Conservation (phyloP, 2,113 vertebrate species). For the Tachycineta bicolor region DNA sequence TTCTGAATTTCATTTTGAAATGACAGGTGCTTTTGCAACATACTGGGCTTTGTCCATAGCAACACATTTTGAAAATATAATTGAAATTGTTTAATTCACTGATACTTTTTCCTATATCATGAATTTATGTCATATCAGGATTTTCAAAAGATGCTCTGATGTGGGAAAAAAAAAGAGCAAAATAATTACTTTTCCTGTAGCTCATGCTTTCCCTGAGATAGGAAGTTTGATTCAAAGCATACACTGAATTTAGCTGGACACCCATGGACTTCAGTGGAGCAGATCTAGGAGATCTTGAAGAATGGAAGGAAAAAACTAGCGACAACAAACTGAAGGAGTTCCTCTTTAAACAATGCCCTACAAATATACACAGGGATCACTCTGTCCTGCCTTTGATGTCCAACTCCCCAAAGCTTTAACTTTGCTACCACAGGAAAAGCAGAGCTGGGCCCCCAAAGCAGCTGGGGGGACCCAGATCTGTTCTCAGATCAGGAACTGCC, state of each 20-base stretch:
- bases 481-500: neutral
- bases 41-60: neutral
- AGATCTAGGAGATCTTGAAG: neutral
- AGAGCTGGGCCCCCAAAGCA: neutral
- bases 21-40: neutral
- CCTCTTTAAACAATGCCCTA: slow-evolving; percentile 42
- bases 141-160: neutral
- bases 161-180: neutral
- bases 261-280: neutral
- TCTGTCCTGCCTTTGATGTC: slow-evolving; percentile 42
- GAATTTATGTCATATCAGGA: neutral
- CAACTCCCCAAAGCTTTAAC: neutral
- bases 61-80: neutral
- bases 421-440: neutral
- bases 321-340: slow-evolving; percentile 40
- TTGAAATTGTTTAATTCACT: neutral
- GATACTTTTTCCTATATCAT: neutral
- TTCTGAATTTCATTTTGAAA: neutral
- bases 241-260: neutral
- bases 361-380: neutral
- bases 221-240: slow-evolving; percentile 21
- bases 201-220: neutral
- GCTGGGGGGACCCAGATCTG: neutral
- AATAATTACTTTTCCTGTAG: neutral
- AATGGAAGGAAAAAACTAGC: slow-evolving; percentile 56